A percentile compares a stretch with the other conserved stretches of the same genome.
Conservation (phyloP, 2,113 vertebrate species). For the Tachuris rubrigastra region DNA sequence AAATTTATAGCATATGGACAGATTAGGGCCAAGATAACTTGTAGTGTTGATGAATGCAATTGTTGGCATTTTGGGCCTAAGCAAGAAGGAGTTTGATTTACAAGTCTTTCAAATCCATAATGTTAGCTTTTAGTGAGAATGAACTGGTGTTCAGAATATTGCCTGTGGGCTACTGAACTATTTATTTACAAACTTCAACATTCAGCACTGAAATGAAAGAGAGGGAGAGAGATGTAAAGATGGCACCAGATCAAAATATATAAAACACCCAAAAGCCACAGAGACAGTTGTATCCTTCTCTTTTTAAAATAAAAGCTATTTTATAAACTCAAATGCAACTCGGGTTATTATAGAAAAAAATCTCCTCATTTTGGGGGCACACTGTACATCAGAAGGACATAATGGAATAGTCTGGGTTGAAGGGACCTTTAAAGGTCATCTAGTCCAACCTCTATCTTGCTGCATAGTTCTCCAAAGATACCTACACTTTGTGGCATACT, state of each 20-base stretch:
- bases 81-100: not conserved
- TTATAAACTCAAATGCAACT: not conserved
- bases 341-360: not conserved
- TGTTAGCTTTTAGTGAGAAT: not conserved
- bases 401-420: not conserved
- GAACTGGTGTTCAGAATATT: not conserved
- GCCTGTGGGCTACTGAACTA: not conserved
- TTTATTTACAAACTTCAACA: not conserved
- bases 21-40: not conserved
- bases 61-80: not conserved
- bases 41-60: not conserved
- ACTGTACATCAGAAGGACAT: not conserved
- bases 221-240: not conserved
- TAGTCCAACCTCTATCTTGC: not conserved
- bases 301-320: not conserved
- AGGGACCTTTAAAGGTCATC: conserved; percentile 15
- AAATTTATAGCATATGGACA: not conserved
- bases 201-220: not conserved
- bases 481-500: not conserved
- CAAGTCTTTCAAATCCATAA: not conserved
- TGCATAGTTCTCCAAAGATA: not conserved
- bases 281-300: not conserved
- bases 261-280: not conserved
- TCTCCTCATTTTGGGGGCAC: not conserved
- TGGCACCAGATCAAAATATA: not conserved